Percentiles rank a stretch among this genome's conserved stretches.
Evolutionary conservation across 2,113 vertebrate species (phyloP).

Genomic region (Notothenia coriiceps): DNA sequence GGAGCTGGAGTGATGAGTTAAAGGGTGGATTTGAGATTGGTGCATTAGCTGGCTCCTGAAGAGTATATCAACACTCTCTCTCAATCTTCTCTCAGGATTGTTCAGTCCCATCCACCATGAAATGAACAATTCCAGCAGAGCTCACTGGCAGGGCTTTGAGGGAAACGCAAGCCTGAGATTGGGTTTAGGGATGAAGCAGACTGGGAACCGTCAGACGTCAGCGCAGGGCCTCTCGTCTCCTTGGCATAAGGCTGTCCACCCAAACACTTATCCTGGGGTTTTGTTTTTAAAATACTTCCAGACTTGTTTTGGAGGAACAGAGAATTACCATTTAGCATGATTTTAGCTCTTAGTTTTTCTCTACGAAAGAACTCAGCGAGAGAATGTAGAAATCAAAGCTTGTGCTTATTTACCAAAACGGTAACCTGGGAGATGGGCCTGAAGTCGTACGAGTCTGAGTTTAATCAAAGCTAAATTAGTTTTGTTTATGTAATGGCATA

Average conservation of each 20-base stretch:
- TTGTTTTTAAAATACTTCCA: slow-evolving; percentile 77
- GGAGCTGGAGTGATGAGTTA: slow-evolving; percentile 61
- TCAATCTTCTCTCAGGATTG: slow-evolving; percentile 52
- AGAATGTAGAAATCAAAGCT: slow-evolving; percentile 34
- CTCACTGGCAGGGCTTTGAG: slow-evolving; percentile 63
- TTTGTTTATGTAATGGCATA: slow-evolving; percentile 52
- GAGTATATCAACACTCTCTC: slow-evolving; percentile 54
- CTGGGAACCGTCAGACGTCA: slow-evolving; percentile 62
- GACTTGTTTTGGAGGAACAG: slow-evolving; percentile 64
- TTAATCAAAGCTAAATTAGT: slow-evolving; percentile 48
- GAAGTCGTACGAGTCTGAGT: slow-evolving; percentile 32
- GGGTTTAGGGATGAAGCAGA: slow-evolving; percentile 64
- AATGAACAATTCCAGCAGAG: slow-evolving; percentile 80
- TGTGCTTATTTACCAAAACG: slow-evolving; percentile 64
- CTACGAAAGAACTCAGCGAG: slow-evolving; percentile 45
- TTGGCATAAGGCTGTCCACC: slow-evolving; percentile 64
- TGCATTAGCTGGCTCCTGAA: slow-evolving; percentile 64
- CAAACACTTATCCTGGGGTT: slow-evolving; percentile 67
- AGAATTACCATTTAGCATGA: slow-evolving; percentile 50
- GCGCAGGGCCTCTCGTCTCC: slow-evolving; percentile 60
- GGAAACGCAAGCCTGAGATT: slow-evolving; percentile 75
- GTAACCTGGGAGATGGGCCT: slow-evolving; percentile 49
- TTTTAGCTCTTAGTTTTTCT: slow-evolving; percentile 58
- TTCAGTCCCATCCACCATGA: slow-evolving; percentile 73
- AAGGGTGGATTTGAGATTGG: slow-evolving; percentile 61